These are phyloP conservation scores for Archips xylosteana DNA, from an alignment of 2,888 invertebrate genomes.

Conservation along the genomic window DNA sequence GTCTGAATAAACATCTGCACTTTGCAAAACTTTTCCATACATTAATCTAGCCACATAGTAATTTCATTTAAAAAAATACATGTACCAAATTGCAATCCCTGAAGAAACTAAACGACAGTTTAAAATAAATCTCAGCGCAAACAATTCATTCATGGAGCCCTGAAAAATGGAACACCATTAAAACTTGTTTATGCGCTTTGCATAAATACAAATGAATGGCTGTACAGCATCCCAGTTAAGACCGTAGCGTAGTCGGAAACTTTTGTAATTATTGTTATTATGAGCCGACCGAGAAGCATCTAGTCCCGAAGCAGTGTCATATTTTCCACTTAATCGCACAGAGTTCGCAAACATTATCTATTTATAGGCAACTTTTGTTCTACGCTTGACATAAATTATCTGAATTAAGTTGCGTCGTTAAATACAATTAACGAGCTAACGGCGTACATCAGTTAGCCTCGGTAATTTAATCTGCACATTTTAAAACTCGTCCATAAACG, in stretches of 20 bases:
- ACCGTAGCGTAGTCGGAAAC: conserved; percentile 72
- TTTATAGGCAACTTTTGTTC: conserved; percentile 55
- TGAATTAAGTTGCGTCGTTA: conserved; percentile 52
- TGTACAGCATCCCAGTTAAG: conserved; percentile 69
- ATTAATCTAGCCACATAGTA: no score
- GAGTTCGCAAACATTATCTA: conserved; percentile 67
- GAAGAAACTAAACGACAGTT: conserved; percentile 31
- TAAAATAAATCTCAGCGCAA: conserved; percentile 39
- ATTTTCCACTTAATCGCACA: conserved; percentile 79
- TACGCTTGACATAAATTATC: conserved; percentile 63
- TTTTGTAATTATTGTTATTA: conserved; percentile 84
- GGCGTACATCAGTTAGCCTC: conserved; percentile 40
- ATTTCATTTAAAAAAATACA: background rate
- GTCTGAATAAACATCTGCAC: no score
- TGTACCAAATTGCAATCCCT: conserved; percentile 17
- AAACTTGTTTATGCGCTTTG: conserved; percentile 67
- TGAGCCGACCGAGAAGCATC: conserved; percentile 74
- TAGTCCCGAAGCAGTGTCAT: conserved; percentile 70
- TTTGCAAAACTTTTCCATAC: no score
- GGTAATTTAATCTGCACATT: conserved; percentile 51
- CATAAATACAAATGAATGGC: conserved; percentile 76
- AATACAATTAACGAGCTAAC: conserved; percentile 47
- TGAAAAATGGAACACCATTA: conserved; percentile 62
- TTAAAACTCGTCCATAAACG: conserved; percentile 71
- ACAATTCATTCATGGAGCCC: conserved; percentile 41